Evolutionary conservation across 2,888 invertebrate genomes (phyloP).

Genomic region (Danaus chrysippus): DNA sequence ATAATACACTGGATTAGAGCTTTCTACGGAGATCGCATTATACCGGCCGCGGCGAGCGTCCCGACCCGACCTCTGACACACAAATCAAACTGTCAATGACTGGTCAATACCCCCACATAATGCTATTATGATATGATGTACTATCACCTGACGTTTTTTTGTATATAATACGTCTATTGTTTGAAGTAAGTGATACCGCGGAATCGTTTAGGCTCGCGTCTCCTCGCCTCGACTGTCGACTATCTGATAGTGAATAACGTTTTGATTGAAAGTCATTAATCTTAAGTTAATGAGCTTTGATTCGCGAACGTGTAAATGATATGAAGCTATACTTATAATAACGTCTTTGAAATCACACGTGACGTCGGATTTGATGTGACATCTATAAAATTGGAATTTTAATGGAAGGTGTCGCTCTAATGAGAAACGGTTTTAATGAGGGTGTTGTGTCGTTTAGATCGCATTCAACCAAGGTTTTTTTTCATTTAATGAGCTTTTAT

Average conservation of each 20-base stretch:
- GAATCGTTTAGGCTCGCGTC: constrained; percentile 40
- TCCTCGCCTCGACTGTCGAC: constrained; percentile 31
- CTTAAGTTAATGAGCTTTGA: constrained; percentile 17
- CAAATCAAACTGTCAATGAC: constrained; percentile 55
- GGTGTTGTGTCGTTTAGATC: constrained; percentile 16
- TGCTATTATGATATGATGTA: constrained; percentile 54
- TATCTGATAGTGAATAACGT: constrained; percentile 29
- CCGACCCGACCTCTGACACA: constrained; percentile 48
- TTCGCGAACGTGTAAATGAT: background rate
- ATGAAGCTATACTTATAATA: background rate
- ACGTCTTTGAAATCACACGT: background rate
- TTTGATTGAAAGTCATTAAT: constrained; percentile 31
- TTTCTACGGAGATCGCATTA: constrained; percentile 50
- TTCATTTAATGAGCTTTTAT: constrained; percentile 27
- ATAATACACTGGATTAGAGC: constrained; percentile 58
- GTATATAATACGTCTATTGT: constrained; percentile 68
- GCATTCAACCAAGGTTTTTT: constrained; percentile 23
- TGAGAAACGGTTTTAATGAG: constrained; percentile 28
- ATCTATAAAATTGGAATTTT: constrained; percentile 25
- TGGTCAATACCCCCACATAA: constrained; percentile 53
- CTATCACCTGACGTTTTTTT: constrained; percentile 58
- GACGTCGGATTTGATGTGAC: constrained; percentile 12
- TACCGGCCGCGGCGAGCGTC: constrained; percentile 26
- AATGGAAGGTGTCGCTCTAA: constrained; percentile 30
- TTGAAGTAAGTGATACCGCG: constrained; percentile 60